A percentile compares a stretch with the other conserved stretches of the same genome.
phyloP scores from a whole-genome alignment of 2,113 vertebrate species.

The Isichthys henryi region DNA sequence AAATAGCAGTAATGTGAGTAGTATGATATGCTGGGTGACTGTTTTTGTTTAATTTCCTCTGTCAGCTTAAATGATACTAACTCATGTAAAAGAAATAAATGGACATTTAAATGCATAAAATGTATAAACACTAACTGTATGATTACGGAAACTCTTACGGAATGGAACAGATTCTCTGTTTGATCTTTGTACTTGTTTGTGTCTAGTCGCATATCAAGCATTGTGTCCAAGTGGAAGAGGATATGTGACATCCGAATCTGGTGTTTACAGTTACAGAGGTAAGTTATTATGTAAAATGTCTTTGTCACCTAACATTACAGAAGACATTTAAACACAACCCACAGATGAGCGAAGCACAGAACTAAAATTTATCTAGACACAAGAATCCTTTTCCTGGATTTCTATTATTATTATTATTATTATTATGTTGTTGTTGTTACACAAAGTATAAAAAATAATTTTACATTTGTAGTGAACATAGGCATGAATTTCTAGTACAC shows the following conservation, averaged over 20 bases:
- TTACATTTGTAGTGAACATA: background rate
- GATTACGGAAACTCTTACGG: background rate
- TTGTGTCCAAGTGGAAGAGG: slow-evolving; percentile 76
- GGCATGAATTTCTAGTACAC: background rate
- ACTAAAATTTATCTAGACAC: background rate
- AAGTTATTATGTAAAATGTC: background rate
- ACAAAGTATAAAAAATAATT: background rate
- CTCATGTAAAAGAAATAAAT: background rate
- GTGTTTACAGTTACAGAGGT: slow-evolving; percentile 61
- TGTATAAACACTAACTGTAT: background rate
- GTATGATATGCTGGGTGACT: background rate
- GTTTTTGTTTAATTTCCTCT: background rate
- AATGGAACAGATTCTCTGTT: background rate
- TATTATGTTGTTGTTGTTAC: background rate
- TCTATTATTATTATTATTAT: background rate
- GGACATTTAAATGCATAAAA: background rate
- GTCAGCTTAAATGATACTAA: background rate
- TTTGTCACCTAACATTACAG: background rate
- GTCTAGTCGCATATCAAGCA: slow-evolving; percentile 64
- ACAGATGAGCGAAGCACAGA: background rate
- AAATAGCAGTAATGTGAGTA: background rate
- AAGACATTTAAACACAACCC: background rate
- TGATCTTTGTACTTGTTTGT: background rate
- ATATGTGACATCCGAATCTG: slow-evolving; percentile 49
- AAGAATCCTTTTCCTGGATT: too few species aligned